These are phyloP conservation scores for Paedocypris micromegethes DNA, from an alignment of 2,797 vertebrate genomes.

Conservation along the genomic window DNA sequence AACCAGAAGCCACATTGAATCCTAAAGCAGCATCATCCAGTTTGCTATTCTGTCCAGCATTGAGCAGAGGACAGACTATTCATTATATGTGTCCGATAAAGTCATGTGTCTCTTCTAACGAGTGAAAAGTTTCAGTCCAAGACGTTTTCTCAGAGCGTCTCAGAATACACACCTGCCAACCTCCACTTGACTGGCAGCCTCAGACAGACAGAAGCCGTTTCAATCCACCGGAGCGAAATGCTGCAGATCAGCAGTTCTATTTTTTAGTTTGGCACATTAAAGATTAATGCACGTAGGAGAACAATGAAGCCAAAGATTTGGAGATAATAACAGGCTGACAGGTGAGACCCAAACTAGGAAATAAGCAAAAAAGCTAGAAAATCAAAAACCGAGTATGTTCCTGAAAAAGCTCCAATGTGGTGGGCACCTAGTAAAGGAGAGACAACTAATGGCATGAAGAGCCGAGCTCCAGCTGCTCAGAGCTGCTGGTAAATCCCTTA, in stretches of 20 bases:
- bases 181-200: conserved; percentile 39
- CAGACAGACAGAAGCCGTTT: conserved; percentile 31
- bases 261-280: neutral
- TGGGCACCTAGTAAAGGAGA: neutral
- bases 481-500: conserved; percentile 69
- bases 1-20: conserved; percentile 31
- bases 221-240: conserved; percentile 27
- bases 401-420: conserved; percentile 42
- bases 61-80: conserved; percentile 18
- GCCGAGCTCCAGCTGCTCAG: conserved; percentile 67
- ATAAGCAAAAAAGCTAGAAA: conserved; percentile 4
- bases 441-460: conserved; percentile 35
- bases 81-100: conserved; percentile 30
- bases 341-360: neutral
- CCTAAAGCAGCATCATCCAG: conserved; percentile 37
- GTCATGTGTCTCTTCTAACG: conserved; percentile 27
- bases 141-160: conserved; percentile 3
- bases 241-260: conserved; percentile 46
- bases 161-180: conserved; percentile 4
- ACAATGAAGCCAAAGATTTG: neutral
- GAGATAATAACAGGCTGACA: neutral
- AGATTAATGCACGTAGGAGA: too few species aligned
- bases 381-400: too few species aligned
- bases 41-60: conserved; percentile 18
- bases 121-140: conserved; percentile 24